These are phyloP conservation scores for Mantis religiosa DNA, from an alignment of 2,888 invertebrate species.

Conservation along the genomic window DNA sequence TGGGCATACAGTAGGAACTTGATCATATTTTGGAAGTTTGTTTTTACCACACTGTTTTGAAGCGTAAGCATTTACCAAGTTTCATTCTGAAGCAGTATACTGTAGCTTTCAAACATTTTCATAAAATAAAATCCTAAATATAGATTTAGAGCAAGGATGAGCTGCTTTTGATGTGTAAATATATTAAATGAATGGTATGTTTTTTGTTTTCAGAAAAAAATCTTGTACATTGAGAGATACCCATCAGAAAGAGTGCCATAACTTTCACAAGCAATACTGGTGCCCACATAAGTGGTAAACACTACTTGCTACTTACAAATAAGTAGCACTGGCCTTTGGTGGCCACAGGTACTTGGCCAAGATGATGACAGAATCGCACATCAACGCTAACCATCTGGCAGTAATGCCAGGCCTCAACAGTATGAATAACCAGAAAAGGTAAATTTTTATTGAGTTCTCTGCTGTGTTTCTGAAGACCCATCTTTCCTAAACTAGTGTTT, in stretches of 20 bases:
- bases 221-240: background rate
- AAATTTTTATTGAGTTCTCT: too few species aligned
- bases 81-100: too few species aligned
- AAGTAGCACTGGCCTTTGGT: conserved; percentile 4
- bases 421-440: conserved; percentile 58
- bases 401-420: conserved; percentile 48
- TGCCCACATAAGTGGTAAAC: background rate
- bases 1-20: too few species aligned
- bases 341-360: background rate
- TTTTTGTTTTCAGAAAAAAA: background rate
- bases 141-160: too few species aligned
- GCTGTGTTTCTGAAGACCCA: background rate
- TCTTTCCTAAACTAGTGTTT: too few species aligned
- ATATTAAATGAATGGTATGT: too few species aligned
- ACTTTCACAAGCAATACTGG: background rate
- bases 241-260: background rate
- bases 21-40: too few species aligned
- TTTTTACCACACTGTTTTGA: too few species aligned
- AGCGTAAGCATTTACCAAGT: too few species aligned
- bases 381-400: conserved; percentile 58
- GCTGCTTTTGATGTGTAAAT: too few species aligned
- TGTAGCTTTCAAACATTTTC: too few species aligned
- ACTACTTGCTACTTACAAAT: background rate
- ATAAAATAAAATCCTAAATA: too few species aligned
- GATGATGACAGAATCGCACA: conserved; percentile 73